Evolutionary conservation across 2,113 vertebrate genomes (phyloP).

Genomic region (Gadus macrocephalus): DNA sequence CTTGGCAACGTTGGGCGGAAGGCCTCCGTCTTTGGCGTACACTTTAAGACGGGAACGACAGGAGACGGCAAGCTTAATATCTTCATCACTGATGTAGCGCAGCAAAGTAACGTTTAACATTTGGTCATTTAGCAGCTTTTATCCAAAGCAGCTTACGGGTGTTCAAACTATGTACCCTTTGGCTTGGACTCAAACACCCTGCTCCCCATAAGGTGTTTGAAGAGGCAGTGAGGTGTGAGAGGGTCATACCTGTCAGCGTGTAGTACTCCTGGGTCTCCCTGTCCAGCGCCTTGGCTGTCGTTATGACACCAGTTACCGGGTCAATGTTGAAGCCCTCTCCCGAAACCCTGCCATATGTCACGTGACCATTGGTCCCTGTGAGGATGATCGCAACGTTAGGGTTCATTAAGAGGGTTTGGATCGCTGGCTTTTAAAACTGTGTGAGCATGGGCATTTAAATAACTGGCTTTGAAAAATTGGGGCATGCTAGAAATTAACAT

Average conservation of each 20-base stretch:
- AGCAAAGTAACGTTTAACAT: too few relatives aligned
- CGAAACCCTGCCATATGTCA: slow-evolving; percentile 81
- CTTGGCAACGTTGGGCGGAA: slow-evolving; percentile 83
- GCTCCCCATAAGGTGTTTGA: not conserved
- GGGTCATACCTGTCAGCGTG: slow-evolving; percentile 76
- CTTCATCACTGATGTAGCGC: too few relatives aligned
- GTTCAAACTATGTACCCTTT: too few relatives aligned
- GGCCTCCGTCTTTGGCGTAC: slow-evolving; percentile 87
- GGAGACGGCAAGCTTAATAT: not conserved
- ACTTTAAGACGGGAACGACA: slow-evolving; percentile 65
- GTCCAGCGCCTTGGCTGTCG: slow-evolving; percentile 76
- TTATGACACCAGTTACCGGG: slow-evolving; percentile 81
- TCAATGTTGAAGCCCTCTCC: slow-evolving; percentile 80
- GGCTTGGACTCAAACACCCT: too few relatives aligned
- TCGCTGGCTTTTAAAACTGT: too few relatives aligned
- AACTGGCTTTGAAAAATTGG: too few relatives aligned
- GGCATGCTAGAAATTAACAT: too few relatives aligned
- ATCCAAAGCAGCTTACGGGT: not conserved
- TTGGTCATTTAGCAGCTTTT: not conserved
- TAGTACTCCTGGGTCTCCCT: slow-evolving; percentile 82
- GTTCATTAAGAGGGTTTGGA: too few relatives aligned
- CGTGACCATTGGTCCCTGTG: slow-evolving; percentile 81
- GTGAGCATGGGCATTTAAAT: too few relatives aligned
- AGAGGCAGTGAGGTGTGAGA: not conserved
- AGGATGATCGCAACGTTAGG: not conserved